Evolutionary conservation across 53 echinoderm and acorn worm species (phyloP).

Genomic region (Apostichopus leukothele): DNA sequence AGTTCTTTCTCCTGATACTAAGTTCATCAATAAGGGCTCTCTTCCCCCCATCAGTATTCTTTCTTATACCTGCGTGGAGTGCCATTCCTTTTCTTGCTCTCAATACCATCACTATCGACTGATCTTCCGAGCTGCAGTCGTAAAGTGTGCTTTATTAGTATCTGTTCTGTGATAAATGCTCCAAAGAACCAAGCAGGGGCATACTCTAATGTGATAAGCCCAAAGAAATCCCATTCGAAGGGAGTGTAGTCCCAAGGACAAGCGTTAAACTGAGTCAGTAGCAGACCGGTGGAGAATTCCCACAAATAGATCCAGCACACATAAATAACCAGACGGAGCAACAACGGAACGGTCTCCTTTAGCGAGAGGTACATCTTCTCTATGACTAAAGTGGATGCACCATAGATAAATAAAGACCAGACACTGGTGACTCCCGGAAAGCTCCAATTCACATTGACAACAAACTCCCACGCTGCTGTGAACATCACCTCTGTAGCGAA

Average conservation of each 20-base stretch:
- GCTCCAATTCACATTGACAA: slow-evolving; percentile 90
- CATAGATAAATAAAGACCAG: slow-evolving; percentile 97
- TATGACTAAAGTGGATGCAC: slow-evolving; percentile 76
- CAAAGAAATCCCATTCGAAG: slow-evolving; percentile 94
- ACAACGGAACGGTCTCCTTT: slow-evolving; percentile 64
- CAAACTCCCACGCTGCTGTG: slow-evolving; percentile 98
- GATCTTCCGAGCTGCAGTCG: slow-evolving; percentile 69
- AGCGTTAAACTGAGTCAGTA: slow-evolving; percentile 84
- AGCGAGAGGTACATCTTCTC: slow-evolving; percentile 71
- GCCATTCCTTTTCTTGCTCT: neutral
- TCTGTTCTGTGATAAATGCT: slow-evolving; percentile 73
- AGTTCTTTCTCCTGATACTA: no score
- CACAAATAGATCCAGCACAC: slow-evolving; percentile 87
- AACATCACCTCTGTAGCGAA: slow-evolving; percentile 98
- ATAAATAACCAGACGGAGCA: slow-evolving; percentile 70
- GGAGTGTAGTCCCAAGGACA: slow-evolving; percentile 99
- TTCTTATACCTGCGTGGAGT: neutral
- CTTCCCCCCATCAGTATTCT: no score
- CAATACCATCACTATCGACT: neutral
- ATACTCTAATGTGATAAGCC: slow-evolving; percentile 92
- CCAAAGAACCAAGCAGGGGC: slow-evolving; percentile 91
- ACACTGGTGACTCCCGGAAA: slow-evolving; percentile 94
- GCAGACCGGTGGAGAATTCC: slow-evolving; percentile 90
- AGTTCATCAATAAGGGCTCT: no score
- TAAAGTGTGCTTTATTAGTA: slow-evolving; percentile 85